Percentiles rank a stretch among this genome's conserved stretches.
Conservation (phyloP, 2,888 invertebrate species). For the Vanessa cardui region DNA sequence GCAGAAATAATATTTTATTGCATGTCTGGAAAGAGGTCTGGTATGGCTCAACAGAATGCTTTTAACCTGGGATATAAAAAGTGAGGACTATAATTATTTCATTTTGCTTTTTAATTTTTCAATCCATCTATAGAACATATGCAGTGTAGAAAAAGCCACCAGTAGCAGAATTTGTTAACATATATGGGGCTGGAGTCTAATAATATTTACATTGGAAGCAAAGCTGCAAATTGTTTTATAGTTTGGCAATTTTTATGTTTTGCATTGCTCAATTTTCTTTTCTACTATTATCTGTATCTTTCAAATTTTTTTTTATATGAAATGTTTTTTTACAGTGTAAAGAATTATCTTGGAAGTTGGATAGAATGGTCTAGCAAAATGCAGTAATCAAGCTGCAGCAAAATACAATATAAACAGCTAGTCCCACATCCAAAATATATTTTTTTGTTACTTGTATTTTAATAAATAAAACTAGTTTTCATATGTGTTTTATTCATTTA, state of each 20-base stretch:
- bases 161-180: too few relatives aligned
- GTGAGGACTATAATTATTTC: conserved; percentile 60
- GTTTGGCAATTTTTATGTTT: too few relatives aligned
- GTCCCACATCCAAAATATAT: neutral
- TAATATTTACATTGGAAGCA: too few relatives aligned
- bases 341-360: conserved; percentile 84
- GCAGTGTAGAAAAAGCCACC: too few relatives aligned
- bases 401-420: neutral
- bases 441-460: neutral
- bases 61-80: conserved; percentile 83
- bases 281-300: too few relatives aligned
- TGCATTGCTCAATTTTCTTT: too few relatives aligned
- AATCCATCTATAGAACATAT: too few relatives aligned
- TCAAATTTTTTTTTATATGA: too few relatives aligned
- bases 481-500: neutral
- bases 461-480: conserved; percentile 5
- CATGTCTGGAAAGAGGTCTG: conserved; percentile 86
- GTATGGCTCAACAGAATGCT: conserved; percentile 83
- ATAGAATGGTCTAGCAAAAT: conserved; percentile 79
- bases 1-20: conserved; percentile 87
- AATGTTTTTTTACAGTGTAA: conserved; percentile 69
- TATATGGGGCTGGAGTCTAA: too few relatives aligned
- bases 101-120: too few relatives aligned
- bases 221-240: too few relatives aligned
- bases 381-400: conserved; percentile 35